Evolutionary conservation across 2,797 vertebrate genomes (phyloP).

Genomic region (Galagoides demidoff): DNA sequence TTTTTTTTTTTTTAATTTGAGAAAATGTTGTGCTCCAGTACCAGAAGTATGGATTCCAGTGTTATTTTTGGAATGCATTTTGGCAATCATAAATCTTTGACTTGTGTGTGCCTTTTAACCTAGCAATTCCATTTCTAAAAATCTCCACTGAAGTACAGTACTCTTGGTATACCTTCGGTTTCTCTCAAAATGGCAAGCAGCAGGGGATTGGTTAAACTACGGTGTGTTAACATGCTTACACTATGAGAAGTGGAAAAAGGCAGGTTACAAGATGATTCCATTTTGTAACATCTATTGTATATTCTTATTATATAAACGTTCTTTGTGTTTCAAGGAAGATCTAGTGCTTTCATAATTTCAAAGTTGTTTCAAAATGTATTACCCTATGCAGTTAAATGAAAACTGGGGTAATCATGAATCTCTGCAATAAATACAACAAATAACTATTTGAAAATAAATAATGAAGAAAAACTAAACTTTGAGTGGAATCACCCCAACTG

Average conservation of each 20-base stretch:
- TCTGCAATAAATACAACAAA: conserved; percentile 42
- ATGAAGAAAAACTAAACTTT: not conserved
- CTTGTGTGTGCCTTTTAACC: conserved; percentile 9
- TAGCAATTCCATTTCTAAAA: conserved; percentile 49
- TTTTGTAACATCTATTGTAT: not conserved
- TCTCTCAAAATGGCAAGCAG: not conserved
- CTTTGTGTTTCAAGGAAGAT: conserved; percentile 54
- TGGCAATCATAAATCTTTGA: conserved; percentile 40
- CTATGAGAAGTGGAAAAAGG: not conserved
- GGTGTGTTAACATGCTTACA: not conserved
- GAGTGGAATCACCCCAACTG: not conserved
- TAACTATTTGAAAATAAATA: conserved; percentile 47
- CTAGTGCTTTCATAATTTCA: conserved; percentile 50
- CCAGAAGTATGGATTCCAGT: conserved; percentile 9
- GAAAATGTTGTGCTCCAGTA: not conserved
- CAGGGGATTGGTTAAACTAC: not conserved
- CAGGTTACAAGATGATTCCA: conserved; percentile 20
- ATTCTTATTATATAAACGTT: conserved; percentile 4
- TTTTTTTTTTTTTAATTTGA: not conserved
- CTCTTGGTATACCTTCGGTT: not conserved
- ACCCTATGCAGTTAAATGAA: conserved; percentile 30
- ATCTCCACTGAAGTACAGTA: conserved; percentile 20
- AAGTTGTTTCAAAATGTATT: not conserved
- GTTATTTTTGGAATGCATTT: conserved; percentile 26
- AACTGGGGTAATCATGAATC: conserved; percentile 13